Conservation (phyloP, 2,113 vertebrate genomes). For the Crotalus tigris region DNA sequence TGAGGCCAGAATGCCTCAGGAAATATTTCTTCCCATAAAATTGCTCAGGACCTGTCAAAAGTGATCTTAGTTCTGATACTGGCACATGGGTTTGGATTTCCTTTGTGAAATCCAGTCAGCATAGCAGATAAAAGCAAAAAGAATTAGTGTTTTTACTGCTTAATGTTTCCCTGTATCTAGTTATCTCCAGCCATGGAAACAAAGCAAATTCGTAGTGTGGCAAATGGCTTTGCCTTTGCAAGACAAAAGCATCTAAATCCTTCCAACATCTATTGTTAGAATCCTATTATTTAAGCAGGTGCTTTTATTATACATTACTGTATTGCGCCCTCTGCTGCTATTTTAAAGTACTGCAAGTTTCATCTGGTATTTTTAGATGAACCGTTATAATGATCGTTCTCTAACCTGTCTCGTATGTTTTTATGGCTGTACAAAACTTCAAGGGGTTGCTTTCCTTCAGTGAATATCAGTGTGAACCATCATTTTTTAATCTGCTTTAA, state of each 20-base stretch:
- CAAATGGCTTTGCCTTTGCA: background rate
- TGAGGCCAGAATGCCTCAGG: background rate
- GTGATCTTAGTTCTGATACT: background rate
- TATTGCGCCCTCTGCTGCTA: background rate
- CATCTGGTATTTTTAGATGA: background rate
- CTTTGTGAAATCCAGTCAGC: background rate
- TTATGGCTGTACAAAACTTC: background rate
- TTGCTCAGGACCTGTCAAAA: background rate
- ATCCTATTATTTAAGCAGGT: background rate
- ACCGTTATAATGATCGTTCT: background rate
- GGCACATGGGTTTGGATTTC: background rate
- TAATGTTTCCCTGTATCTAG: background rate
- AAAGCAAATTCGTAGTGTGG: background rate
- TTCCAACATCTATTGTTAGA: background rate
- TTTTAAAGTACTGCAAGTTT: background rate
- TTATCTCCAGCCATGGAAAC: background rate
- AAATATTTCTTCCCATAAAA: background rate
- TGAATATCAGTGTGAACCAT: background rate
- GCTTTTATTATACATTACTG: background rate
- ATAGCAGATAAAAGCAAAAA: background rate
- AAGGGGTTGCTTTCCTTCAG: background rate
- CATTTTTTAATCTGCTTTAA: background rate
- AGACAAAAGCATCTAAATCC: background rate
- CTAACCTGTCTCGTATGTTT: background rate
- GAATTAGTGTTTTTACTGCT: background rate